Evolutionary conservation across 2,113 vertebrate species (phyloP).

Genomic region (Oryzias melastigma): DNA sequence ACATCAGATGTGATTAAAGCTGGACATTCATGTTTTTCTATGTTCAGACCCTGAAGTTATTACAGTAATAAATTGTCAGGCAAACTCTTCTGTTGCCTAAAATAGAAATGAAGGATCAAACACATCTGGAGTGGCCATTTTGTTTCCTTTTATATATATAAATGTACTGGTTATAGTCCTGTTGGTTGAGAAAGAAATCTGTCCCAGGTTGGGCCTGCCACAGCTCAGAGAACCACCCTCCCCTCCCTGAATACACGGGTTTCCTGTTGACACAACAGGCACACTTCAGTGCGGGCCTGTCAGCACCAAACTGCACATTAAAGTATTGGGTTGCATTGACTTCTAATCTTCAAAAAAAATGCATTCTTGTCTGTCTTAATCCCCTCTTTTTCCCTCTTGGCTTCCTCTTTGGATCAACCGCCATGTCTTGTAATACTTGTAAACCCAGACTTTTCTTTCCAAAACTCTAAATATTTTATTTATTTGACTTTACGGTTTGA

Average conservation of each 20-base stretch:
- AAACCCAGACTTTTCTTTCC: slow-evolving; percentile 23
- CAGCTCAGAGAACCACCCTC: slow-evolving; percentile 4
- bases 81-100: too few species aligned
- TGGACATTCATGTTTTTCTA: too few species aligned
- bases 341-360: slow-evolving; percentile 62
- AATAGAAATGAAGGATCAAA: too few species aligned
- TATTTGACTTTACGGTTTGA: slow-evolving; percentile 3
- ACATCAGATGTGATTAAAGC: too few species aligned
- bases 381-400: slow-evolving; percentile 19
- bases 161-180: background rate
- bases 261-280: slow-evolving; percentile 13
- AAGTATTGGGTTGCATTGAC: slow-evolving; percentile 70
- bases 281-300: slow-evolving; percentile 53
- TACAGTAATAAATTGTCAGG: too few species aligned
- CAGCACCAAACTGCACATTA: slow-evolving; percentile 56
- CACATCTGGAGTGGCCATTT: background rate
- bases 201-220: slow-evolving; percentile 30
- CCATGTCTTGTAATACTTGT: slow-evolving; percentile 13
- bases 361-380: slow-evolving; percentile 57
- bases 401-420: slow-evolving; percentile 24
- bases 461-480: too few species aligned
- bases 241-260: background rate
- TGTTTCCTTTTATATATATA: background rate
- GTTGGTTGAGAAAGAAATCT: slow-evolving; percentile 29
- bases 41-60: too few species aligned